Base-by-base conservation (phyloP, 1,140 invertebrate species). In the Pseudomyrmex flavicornis region DNA sequence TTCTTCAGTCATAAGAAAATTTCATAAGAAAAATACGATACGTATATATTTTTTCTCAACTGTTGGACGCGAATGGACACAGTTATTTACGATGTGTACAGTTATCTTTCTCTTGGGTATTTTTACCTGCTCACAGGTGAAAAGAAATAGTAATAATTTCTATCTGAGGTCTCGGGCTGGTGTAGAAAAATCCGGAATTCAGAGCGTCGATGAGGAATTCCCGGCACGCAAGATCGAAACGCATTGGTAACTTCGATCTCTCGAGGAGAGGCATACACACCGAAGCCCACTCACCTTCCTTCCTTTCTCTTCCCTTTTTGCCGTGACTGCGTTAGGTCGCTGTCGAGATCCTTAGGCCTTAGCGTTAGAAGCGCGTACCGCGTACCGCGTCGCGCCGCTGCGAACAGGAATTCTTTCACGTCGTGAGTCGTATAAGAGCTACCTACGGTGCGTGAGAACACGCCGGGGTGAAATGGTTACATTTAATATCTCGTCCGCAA, bases 291-390 rank as follows among this genome's bases (percentile, higher is more conserved):
- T 89, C 88, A 69, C 82, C 85, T 87, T 89, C 85, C 85, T 85
- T 87, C 82, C 82, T 87, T 85, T 85, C 85, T 85, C 85, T 88
- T 89, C 87, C 87, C 87, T 88, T 79, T 79, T 83, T 68, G 52
- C 50, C 62, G 61, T 66, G 63, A 26, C 56, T 73, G 48, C 17
- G 46, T 88, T 88, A 85, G 58, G 74, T 63, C 73, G 83, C 73
- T 77, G 83, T 79, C 54, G 86, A 77, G 83, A 85, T 69, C 50
- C 22, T 63, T 59, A 72, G 17, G 54, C 59, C 26, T 26, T 61
- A 80, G 79, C 50, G 56, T 83, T 84, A 82, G 63, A 66, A 17
- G 17, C 17, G 17, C 17, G 17, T 17, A 85, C 73, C 44, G 13
- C 54, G 12, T 13, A 35, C 0, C 35, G 35, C 35, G 35, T 5